Conservation (phyloP, 2,797 vertebrate genomes). For the Tadarida brasiliensis region DNA sequence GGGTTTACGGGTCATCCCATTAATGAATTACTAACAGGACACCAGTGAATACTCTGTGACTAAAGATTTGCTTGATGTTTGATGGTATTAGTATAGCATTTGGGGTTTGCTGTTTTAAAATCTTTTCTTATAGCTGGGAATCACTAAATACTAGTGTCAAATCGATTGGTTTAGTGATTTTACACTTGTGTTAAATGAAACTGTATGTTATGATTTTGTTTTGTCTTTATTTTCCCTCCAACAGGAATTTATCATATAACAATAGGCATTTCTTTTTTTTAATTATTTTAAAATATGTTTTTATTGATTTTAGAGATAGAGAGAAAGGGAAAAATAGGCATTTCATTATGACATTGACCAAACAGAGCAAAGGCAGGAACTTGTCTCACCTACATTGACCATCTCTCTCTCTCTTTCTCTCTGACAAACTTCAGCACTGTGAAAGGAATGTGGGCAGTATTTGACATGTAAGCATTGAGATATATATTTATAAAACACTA, state of each 20-base stretch:
- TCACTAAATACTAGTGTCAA: background rate
- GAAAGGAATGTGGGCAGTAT: background rate
- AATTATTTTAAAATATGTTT: too few relatives aligned
- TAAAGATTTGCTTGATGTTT: constrained; percentile 84
- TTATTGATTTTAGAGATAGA: too few relatives aligned
- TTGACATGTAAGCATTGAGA: background rate
- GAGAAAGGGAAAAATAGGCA: background rate
- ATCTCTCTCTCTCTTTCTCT: background rate
- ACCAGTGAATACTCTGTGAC: constrained; percentile 77
- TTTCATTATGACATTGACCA: background rate
- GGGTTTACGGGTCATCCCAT: constrained; percentile 81
- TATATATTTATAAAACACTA: background rate
- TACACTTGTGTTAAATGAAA: background rate
- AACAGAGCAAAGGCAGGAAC: background rate
- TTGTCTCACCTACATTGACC: background rate
- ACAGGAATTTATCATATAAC: background rate
- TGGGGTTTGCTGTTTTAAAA: constrained; percentile 79
- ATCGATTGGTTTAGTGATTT: constrained; percentile 19
- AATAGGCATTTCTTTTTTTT: background rate
- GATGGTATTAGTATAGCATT: constrained; percentile 77
- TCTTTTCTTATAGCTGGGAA: constrained; percentile 72
- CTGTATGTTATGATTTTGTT: background rate
- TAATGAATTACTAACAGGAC: constrained; percentile 84
- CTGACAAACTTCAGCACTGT: background rate
- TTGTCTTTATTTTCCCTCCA: constrained; percentile 60